phyloP scores from a whole-genome alignment of 2,888 invertebrate species.

The Hemicrepidius hirtus region DNA sequence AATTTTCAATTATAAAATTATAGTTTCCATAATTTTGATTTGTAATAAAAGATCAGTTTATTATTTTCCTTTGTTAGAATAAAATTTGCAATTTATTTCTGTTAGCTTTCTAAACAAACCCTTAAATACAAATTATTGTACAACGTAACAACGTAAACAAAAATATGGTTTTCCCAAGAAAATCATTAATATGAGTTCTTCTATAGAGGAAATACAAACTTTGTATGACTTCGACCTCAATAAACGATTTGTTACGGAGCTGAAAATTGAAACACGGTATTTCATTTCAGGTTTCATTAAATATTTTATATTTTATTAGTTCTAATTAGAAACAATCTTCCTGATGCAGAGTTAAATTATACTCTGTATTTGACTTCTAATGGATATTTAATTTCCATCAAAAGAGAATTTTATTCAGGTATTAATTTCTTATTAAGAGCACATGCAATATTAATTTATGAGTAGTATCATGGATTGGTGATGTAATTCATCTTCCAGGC shows the following conservation, averaged over 20 bases:
- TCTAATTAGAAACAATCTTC: neutral
- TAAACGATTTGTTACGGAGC: conserved; percentile 9
- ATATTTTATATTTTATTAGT: neutral
- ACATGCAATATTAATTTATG: conserved; percentile 12
- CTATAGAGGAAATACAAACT: conserved; percentile 9
- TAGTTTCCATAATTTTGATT: too few relatives aligned
- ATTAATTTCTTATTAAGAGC: conserved; percentile 9
- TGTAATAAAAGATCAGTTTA: too few relatives aligned
- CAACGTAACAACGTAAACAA: neutral
- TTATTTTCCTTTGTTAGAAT: too few relatives aligned
- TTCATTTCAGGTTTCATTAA: neutral
- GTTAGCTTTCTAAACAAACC: too few relatives aligned
- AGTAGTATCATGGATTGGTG: neutral
- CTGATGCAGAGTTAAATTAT: neutral
- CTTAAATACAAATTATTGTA: too few relatives aligned
- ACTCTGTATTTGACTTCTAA: neutral
- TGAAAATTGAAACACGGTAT: conserved; percentile 6
- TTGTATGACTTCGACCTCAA: conserved; percentile 13
- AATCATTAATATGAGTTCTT: conserved; percentile 13
- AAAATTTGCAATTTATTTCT: too few relatives aligned
- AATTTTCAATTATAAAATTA: too few relatives aligned
- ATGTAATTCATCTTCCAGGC: conserved; percentile 16
- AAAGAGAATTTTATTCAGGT: neutral
- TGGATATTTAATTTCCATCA: neutral
- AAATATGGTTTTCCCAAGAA: neutral